Conservation (phyloP, 2,797 vertebrate genomes). For the Brotula barbata region DNA sequence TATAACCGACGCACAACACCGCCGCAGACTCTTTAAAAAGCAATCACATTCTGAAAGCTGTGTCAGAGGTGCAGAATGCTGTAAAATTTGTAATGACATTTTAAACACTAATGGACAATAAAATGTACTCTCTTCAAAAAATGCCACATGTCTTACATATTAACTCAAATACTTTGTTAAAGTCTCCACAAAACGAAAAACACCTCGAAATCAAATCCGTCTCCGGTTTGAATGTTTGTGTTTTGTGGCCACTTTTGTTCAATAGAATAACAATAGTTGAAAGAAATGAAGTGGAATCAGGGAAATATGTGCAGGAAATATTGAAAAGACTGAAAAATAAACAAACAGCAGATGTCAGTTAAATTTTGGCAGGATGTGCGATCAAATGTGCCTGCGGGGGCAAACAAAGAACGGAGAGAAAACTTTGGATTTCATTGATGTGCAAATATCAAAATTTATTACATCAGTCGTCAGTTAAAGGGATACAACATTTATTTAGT, state of each 20-base stretch:
- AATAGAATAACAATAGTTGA: conserved; percentile 17
- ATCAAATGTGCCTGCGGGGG: conserved; percentile 20
- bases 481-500: conserved; percentile 32
- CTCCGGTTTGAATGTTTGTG: conserved; percentile 13
- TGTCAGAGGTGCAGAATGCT: neutral
- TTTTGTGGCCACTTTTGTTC: conserved; percentile 22
- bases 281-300: conserved; percentile 10
- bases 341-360: conserved; percentile 46
- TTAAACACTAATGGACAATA: neutral
- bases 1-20: too few species aligned
- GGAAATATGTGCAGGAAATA: conserved; percentile 28
- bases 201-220: conserved; percentile 9
- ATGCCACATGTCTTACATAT: neutral
- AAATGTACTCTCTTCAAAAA: neutral
- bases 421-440: conserved; percentile 11
- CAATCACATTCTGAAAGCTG: neutral
- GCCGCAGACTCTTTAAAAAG: neutral
- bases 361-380: conserved; percentile 21
- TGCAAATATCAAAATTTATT: conserved; percentile 33
- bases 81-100: neutral
- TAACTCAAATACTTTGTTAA: conserved; percentile 3
- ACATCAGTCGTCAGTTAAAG: conserved; percentile 21
- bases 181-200: conserved; percentile 1
- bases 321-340: conserved; percentile 24
- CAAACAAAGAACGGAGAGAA: conserved; percentile 33